Evolutionary conservation across 2,888 invertebrate species (phyloP).

Genomic region (Holacanthella duospinosa): DNA sequence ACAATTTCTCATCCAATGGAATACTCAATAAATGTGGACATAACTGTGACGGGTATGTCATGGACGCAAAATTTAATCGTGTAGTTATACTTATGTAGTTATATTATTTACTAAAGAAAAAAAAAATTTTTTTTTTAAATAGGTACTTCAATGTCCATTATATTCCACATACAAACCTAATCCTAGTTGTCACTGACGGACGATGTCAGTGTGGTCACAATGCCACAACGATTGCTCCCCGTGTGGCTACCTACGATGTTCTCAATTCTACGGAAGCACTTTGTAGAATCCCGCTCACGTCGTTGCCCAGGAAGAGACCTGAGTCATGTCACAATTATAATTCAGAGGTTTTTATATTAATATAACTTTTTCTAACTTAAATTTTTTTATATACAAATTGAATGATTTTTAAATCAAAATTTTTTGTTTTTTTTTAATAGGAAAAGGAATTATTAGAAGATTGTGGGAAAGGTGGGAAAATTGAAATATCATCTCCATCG

Average conservation of each 20-base stretch:
- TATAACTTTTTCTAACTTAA: too few relatives aligned
- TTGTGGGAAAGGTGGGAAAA: background rate
- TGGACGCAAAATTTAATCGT: background rate
- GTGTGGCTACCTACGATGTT: background rate
- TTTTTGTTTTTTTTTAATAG: background rate
- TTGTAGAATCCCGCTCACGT: background rate
- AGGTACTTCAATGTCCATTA: slow-evolving; percentile 87
- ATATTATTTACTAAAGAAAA: too few relatives aligned
- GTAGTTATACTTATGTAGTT: background rate
- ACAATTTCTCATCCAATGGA: slow-evolving; percentile 83
- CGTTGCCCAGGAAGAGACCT: background rate
- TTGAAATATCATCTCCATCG: background rate
- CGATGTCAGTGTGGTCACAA: slow-evolving; percentile 26
- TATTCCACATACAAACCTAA: slow-evolving; percentile 79
- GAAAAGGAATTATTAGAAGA: background rate
- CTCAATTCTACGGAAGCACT: background rate
- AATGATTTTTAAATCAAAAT: too few relatives aligned
- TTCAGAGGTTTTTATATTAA: too few relatives aligned
- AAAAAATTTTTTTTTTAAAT: too few relatives aligned
- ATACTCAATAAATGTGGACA: slow-evolving; percentile 54
- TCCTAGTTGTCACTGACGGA: slow-evolving; percentile 69
- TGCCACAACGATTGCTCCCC: background rate
- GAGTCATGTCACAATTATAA: background rate
- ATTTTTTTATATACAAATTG: too few relatives aligned
- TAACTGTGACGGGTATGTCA: slow-evolving; percentile 59